phyloP scores from a whole-genome alignment of 2,113 vertebrate genomes.

The Tachysurus vachellii region DNA sequence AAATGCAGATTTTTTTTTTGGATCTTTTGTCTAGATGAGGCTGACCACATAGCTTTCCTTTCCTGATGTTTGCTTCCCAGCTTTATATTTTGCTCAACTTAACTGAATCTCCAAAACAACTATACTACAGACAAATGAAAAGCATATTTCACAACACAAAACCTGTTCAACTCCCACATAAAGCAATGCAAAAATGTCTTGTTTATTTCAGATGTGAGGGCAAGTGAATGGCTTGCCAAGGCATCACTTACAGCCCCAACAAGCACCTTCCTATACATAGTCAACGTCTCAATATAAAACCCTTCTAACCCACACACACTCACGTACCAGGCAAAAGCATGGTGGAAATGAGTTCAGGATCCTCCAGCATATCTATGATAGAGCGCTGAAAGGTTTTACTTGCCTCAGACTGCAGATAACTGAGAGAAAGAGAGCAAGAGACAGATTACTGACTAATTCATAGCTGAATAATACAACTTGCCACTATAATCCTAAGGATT shows the following conservation, averaged over 20 bases:
- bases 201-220: background rate
- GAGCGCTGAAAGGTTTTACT: constrained; percentile 89
- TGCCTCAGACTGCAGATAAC: constrained; percentile 86
- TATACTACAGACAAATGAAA: background rate
- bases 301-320: background rate
- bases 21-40: background rate
- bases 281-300: background rate
- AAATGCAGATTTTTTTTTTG: background rate
- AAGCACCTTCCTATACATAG: background rate
- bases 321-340: constrained; percentile 88
- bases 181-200: background rate
- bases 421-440: constrained; percentile 57
- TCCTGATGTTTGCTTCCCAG: background rate
- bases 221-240: background rate
- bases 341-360: constrained; percentile 86
- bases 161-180: background rate
- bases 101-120: background rate
- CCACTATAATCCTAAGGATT: background rate
- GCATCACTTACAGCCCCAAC: background rate
- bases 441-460: background rate
- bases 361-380: constrained; percentile 83
- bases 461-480: constrained; percentile 5
- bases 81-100: background rate
- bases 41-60: background rate
- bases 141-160: background rate